Base-by-base conservation (phyloP, 35 echinoderm and acorn worm genomes). In the Ophioderma brevispina region DNA sequence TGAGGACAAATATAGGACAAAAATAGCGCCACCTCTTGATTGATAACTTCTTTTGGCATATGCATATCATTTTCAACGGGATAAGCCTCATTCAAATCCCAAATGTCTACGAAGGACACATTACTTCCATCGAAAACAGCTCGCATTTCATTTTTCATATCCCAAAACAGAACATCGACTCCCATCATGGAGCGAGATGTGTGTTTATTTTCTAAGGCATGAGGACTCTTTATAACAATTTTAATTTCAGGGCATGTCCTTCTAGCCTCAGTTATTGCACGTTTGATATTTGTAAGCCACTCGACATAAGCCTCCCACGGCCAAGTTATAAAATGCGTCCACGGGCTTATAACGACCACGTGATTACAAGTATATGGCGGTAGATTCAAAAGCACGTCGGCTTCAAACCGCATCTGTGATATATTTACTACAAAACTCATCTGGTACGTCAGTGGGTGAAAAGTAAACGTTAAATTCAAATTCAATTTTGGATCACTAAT, bases 1-100 rank as follows among this genome's bases (percentile, higher is more conserved):
- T 40, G 32, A 43, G 39, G 37, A 64, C 93, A 94, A 55, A 86
- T 36, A 39, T 90, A 78, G 1, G 88, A 90, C 1, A 94, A 38
- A 40, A 90, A 94, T 5, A 94, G 55, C 0, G 50, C 59, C 8
- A 90, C 18, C 78, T 94, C 93, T 76, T 94, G 81, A 18, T 39
- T 37, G 31, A 90, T 81, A 36, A 94, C 83, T 42, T 70, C 52
- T 21, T 81, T 31, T 32, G 93, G 93, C 93, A 94, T 94, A 38
- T 94, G 93, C 76, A 94, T 90, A 39, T 81, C 79, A 80, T 85
- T 94, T 14, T 34, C 76, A 49, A 78, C 42, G 0, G 78, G 82
- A 64, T 94, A 90, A 0, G 88, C 39, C 25, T 91, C 56, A 76
- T 94, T 91, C 88, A 94, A 86, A 82, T 94, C 93, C 93, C 93